Base-by-base conservation (phyloP, 2,888 invertebrate genomes). In the Protodeltote pygarga region DNA sequence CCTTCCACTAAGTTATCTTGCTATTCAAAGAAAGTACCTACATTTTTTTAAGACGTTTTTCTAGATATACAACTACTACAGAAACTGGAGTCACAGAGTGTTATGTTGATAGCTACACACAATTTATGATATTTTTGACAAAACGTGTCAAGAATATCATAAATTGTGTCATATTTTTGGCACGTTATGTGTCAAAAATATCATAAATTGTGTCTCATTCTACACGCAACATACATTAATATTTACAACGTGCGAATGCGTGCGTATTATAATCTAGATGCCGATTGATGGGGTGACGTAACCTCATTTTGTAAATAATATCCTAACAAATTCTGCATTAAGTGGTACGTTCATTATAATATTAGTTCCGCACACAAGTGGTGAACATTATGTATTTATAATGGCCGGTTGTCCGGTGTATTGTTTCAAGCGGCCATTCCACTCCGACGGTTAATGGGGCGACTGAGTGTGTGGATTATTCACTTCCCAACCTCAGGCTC, bases 401-500 rank as follows among this genome's bases (percentile, higher is more conserved):
- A 65, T 64, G 47, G 45, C 58, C 59, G 57, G 49, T 60, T 71
- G 52, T 70, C 69, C 64, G 66, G 63, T 66, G 66, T 66, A 75
- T 78, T 77, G 76, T 77, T 73, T 71, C 64, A 62, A 48, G 35
- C 41, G 42, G 58, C 39, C 61, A 71, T 76, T 73, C 67, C 65
- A 65, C 72, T 68, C 49, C 41, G 54, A 3, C 67, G 58, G 53
- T 38, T 65, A 73, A 70, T 71, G 65, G 63, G 65, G 65, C 63
- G 53, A 59, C 65, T 42, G 57, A 61, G 64, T 65, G 42, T 57
- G 45, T 61, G 67, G 70, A 58, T 55, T 58, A 49, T 66, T 53
- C 65, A 60, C 53, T 58, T 63, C 64, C 50, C 65, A 70, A 68
- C 69, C 72, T 79, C 65, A 70, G 67, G 68, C 72, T 79, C 77